Base-by-base conservation (phyloP, 2,797 vertebrate species). In the Lagocephalus sceleratus region DNA sequence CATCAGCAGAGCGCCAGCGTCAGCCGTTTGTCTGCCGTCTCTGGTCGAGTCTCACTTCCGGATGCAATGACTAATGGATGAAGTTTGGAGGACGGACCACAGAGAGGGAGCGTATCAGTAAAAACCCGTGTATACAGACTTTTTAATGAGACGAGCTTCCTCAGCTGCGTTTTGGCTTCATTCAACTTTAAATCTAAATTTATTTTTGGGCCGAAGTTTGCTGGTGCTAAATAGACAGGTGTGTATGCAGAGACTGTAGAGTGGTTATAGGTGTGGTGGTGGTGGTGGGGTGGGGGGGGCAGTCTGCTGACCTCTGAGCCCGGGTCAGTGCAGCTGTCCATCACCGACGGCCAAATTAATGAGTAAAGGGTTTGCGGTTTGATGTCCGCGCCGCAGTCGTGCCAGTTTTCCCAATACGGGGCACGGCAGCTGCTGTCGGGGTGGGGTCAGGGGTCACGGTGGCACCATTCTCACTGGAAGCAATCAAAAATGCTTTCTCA, bases 11-110 rank as follows among this genome's bases (percentile, higher is more conserved):
- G 44, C 35, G 22, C 25, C 20, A n/a, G n/a, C n/a, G 40, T 54
- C 39, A 41, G 59, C 66, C 64, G 70, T 79, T 78, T 76, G 54
- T 78, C 70, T 78, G 66, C 63, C 68, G 79, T 57, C 57, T 75
- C 71, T 40, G 65, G 60, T 73, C 60, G 71, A 66, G 66, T 70
- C 66, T 65, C 53, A 53, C 66, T 68, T 42, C 54, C 55, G 57
- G 58, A 73, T 63, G 52, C 55, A 51, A 59, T 73, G 73, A 74
- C 51, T 78, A 68, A 76, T 75, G 47, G 58, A 81, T 81, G 55
- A 56, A 54, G 47, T 40, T 58, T 53, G 53, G 25, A 54, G 32
- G 32, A 35, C 14, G 32, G 32, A 35, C 32, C 32, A 41, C 25
- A 47, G 35, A 63, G 1, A 0, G 54, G 47, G 17, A 40, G 43